Evolutionary conservation across 2,113 vertebrate species (phyloP).

Genomic region (Thalassarche chlororhynchos): DNA sequence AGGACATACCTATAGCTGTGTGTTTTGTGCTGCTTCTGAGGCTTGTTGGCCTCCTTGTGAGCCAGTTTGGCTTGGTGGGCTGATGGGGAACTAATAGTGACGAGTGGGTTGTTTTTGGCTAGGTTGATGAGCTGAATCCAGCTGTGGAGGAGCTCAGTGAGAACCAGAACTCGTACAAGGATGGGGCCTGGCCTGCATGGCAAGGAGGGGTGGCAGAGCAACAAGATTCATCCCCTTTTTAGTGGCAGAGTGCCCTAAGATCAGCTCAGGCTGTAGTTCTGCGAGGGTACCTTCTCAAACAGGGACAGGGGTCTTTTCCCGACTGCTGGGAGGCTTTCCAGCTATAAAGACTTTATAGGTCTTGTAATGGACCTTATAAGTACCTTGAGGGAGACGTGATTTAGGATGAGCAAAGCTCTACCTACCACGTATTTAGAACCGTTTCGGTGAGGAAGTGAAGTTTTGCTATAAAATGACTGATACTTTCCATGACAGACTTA

Average conservation of each 20-base stretch:
- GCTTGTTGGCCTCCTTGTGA: background rate
- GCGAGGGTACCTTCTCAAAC: background rate
- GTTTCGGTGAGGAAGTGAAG: background rate
- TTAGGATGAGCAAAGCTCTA: background rate
- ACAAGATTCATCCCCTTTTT: background rate
- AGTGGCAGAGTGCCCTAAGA: background rate
- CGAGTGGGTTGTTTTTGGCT: background rate
- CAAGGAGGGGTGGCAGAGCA: background rate
- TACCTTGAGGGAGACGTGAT: background rate
- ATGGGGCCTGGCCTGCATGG: background rate
- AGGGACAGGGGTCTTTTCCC: background rate
- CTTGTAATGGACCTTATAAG: background rate
- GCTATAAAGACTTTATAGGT: background rate
- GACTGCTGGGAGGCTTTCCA: background rate
- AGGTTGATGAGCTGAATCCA: background rate
- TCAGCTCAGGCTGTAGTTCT: background rate
- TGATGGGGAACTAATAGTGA: background rate
- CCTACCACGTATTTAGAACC: fast-evolving
- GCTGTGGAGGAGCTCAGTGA: background rate
- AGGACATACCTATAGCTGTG: background rate
- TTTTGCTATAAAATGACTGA: background rate
- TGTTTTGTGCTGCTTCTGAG: background rate
- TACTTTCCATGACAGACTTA: background rate
- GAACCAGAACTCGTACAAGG: background rate
- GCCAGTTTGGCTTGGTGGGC: background rate